These are phyloP conservation scores for Pocillopora verrucosa DNA, from an alignment of 64 coral and sea anemone species.

Conservation along the genomic window DNA sequence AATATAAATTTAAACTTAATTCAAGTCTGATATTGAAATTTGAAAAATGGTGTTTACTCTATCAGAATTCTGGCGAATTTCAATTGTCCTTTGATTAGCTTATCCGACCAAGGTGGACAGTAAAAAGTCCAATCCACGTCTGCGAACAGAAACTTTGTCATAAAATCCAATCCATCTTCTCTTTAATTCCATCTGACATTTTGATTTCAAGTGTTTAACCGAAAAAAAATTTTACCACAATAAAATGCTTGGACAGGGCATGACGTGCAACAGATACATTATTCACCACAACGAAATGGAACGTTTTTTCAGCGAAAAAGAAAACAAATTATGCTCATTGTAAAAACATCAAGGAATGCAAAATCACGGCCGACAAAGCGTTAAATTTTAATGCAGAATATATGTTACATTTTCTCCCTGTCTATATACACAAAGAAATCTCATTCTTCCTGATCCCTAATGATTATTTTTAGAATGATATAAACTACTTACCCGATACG, in stretches of 20 bases:
- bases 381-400: slow-evolving; percentile 36
- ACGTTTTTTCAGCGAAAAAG: neutral
- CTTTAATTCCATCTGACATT: neutral
- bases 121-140: neutral
- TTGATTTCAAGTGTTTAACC: neutral
- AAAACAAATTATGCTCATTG: slow-evolving; percentile 4
- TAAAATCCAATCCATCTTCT: neutral
- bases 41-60: neutral
- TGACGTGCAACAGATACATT: neutral
- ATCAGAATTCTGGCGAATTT: neutral
- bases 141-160: neutral
- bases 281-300: slow-evolving; percentile 3
- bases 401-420: neutral
- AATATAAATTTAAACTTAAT: no score
- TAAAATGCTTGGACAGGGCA: neutral
- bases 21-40: neutral
- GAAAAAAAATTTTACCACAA: neutral
- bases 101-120: neutral
- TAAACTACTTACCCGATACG: slow-evolving; percentile 69
- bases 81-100: slow-evolving; percentile 10
- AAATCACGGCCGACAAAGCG: slow-evolving; percentile 20
- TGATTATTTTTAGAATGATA: neutral
- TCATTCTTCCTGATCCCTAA: neutral
- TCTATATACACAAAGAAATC: neutral
- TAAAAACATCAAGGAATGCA: slow-evolving; percentile 8